Evolutionary conservation across 2,888 invertebrate species (phyloP).

Genomic region (Diaperis boleti): DNA sequence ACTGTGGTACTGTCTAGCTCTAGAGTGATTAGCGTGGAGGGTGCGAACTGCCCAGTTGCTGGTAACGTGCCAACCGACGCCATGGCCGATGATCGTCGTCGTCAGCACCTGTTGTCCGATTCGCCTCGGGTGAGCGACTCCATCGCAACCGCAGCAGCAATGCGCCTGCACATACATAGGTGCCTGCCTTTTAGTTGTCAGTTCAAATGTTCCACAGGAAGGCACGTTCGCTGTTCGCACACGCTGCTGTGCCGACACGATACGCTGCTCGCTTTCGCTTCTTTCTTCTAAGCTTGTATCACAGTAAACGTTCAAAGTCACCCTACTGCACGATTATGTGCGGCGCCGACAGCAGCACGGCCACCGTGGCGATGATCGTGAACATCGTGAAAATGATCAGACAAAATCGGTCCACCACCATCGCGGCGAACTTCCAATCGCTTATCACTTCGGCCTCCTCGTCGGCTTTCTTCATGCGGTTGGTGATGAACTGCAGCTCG

Average conservation of each 20-base stretch:
- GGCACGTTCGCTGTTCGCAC: constrained; percentile 62
- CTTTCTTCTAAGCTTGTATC: constrained; percentile 57
- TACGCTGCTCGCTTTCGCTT: constrained; percentile 55
- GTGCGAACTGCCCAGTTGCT: constrained; percentile 46
- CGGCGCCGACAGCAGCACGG: constrained; percentile 91
- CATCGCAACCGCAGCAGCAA: constrained; percentile 35
- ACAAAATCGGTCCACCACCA: constrained; percentile 98
- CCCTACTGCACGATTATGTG: constrained; percentile 92
- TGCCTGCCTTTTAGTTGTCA: constrained; percentile 66
- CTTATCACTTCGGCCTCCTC: constrained; percentile 93
- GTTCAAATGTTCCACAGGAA: constrained; percentile 64
- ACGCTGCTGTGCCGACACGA: constrained; percentile 64
- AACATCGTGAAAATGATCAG: constrained; percentile 95
- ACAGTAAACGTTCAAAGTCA: constrained; percentile 64
- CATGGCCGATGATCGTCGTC: background rate
- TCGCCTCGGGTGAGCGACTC: constrained; percentile 23
- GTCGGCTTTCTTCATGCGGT: constrained; percentile 93
- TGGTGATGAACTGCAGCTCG: constrained; percentile 95
- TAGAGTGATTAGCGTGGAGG: constrained; percentile 52
- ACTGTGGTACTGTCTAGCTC: constrained; percentile 48
- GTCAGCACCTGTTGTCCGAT: background rate
- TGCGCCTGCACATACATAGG: constrained; percentile 57
- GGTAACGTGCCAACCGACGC: constrained; percentile 30
- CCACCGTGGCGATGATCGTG: constrained; percentile 92
- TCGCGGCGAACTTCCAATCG: constrained; percentile 98